These are phyloP conservation scores for Himalopsyche anomala DNA, from an alignment of 2,888 invertebrate genomes.

Conservation along the genomic window DNA sequence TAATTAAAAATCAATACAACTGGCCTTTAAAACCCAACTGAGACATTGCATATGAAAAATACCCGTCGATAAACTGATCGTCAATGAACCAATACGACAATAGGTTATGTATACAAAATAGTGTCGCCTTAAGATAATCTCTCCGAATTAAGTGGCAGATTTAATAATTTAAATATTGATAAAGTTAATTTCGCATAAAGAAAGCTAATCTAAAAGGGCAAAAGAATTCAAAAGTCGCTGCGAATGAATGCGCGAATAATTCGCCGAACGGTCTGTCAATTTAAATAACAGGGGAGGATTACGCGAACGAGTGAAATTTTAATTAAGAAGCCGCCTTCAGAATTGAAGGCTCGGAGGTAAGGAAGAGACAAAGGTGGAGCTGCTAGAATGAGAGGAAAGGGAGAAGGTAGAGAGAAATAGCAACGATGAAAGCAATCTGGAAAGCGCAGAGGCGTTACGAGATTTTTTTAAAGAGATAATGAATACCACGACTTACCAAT, in stretches of 20 bases:
- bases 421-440: slow-evolving; percentile 31
- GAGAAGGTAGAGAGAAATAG: slow-evolving; percentile 19
- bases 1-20: too few species aligned
- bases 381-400: neutral
- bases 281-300: slow-evolving; percentile 39
- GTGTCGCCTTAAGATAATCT: too few species aligned
- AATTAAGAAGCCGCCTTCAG: slow-evolving; percentile 38
- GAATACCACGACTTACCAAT: too few species aligned
- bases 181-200: neutral
- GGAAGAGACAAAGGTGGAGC: neutral
- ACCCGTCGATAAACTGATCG: too few species aligned
- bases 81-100: too few species aligned
- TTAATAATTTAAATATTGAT: too few species aligned
- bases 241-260: slow-evolving; percentile 32
- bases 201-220: slow-evolving; percentile 14
- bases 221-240: slow-evolving; percentile 40
- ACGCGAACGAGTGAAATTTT: slow-evolving; percentile 43
- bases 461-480: too few species aligned
- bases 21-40: too few species aligned
- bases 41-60: too few species aligned
- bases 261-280: slow-evolving; percentile 35
- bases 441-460: neutral
- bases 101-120: too few species aligned
- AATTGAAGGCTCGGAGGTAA: slow-evolving; percentile 22
- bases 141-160: too few species aligned